phyloP scores from a whole-genome alignment of 2,113 vertebrate species.

The Nothoprocta perdicaria region DNA sequence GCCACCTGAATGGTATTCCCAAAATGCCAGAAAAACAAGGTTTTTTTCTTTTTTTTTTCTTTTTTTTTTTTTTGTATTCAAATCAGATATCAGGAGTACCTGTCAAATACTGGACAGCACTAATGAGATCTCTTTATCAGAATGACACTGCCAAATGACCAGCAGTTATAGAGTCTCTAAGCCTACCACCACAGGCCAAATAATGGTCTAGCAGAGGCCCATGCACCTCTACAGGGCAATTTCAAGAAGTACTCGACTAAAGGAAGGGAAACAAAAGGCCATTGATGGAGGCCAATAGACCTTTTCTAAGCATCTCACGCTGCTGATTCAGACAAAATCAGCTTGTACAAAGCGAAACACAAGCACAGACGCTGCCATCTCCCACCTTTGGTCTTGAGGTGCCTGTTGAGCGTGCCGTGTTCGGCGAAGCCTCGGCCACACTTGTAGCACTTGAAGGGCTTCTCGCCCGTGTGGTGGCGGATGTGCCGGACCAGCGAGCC shows the following conservation, averaged over 20 bases:
- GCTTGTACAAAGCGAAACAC: background rate
- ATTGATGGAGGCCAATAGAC: fast-evolving
- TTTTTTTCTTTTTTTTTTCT: background rate
- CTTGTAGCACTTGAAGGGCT: slow-evolving; percentile 93
- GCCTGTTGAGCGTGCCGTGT: slow-evolving; percentile 94
- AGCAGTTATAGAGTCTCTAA: background rate
- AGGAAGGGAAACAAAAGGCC: background rate
- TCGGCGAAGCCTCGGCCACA: slow-evolving; percentile 93
- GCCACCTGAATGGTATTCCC: slow-evolving; percentile 81
- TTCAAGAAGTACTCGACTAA: background rate
- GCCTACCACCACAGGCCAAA: background rate
- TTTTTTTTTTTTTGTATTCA: too few relatives aligned
- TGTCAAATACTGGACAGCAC: fast-evolving
- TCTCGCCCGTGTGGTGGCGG: slow-evolving; percentile 95
- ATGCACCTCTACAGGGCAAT: fast-evolving
- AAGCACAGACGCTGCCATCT: fast-evolving
- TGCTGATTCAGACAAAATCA: background rate
- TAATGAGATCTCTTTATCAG: background rate
- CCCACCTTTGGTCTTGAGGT: slow-evolving; percentile 94
- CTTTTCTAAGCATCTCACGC: background rate
- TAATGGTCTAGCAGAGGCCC: background rate
- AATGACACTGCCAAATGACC: fast-evolving
- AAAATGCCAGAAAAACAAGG: background rate
- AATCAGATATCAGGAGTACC: background rate
- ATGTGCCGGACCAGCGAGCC: slow-evolving; percentile 94